These are phyloP conservation scores for Gavialis gangeticus DNA, from an alignment of 2,113 vertebrate species.

Conservation along the genomic window DNA sequence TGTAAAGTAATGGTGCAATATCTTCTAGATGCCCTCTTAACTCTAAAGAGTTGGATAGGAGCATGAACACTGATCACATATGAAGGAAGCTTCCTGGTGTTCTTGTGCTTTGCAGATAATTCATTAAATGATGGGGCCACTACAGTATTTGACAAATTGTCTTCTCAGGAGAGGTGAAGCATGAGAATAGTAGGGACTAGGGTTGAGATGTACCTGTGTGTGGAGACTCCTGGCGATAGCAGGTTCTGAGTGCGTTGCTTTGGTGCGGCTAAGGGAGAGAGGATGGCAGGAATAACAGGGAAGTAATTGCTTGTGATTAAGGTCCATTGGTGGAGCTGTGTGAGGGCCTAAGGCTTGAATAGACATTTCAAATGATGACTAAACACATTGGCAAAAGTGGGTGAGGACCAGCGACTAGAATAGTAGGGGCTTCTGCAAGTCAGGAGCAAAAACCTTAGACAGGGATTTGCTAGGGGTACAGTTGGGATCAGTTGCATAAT, in stretches of 20 bases:
- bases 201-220: neutral
- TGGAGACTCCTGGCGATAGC: too few species aligned
- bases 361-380: too few species aligned
- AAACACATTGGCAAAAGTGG: too few species aligned
- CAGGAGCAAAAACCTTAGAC: neutral
- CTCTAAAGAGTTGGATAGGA: rapidly evolving
- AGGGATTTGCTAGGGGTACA: neutral
- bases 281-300: neutral
- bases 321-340: rapidly evolving
- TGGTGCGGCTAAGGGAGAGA: neutral
- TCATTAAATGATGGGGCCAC: rapidly evolving
- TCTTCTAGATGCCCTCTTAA: neutral
- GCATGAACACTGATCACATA: rapidly evolving
- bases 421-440: rapidly evolving
- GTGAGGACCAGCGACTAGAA: too few species aligned
- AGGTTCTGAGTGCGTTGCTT: too few species aligned
- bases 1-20: neutral
- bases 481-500: neutral
- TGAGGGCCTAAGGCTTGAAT: too few species aligned
- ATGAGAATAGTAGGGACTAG: rapidly evolving
- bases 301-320: rapidly evolving
- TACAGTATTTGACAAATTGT: neutral
- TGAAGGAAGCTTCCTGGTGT: neutral
- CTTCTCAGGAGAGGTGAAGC: neutral
- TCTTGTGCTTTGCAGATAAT: neutral